Conservation (phyloP, 2,797 vertebrate species). For the Myiotriccus ornatus region DNA sequence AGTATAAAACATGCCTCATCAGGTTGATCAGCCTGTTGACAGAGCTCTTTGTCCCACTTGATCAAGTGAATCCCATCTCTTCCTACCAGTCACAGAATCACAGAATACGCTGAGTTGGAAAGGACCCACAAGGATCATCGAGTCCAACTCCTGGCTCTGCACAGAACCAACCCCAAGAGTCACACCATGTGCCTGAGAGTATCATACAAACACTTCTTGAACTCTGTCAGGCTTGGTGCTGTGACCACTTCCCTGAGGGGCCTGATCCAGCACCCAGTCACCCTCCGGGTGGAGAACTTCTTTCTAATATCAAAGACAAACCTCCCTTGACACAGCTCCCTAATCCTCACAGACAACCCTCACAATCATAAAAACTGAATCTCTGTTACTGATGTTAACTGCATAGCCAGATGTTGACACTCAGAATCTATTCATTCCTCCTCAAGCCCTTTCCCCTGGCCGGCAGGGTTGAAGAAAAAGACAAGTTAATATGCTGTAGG, state of each 20-base stretch:
- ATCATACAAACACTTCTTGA: background rate
- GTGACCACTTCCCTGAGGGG: background rate
- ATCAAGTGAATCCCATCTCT: background rate
- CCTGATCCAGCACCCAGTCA: background rate
- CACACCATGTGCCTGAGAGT: background rate
- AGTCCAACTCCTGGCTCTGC: background rate
- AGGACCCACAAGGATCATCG: background rate
- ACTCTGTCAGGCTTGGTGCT: background rate
- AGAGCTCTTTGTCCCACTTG: background rate
- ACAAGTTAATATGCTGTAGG: background rate
- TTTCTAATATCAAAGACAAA: background rate
- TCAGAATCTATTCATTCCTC: background rate
- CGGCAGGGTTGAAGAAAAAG: background rate
- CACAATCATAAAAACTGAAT: background rate
- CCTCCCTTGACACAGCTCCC: background rate
- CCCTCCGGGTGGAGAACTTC: background rate
- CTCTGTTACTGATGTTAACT: background rate
- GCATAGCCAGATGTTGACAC: background rate
- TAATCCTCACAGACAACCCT: background rate
- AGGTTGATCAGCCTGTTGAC: background rate
- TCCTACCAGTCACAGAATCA: background rate
- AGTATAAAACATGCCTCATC: background rate
- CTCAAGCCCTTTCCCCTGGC: background rate
- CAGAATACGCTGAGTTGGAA: background rate
- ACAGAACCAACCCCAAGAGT: background rate